Base-by-base conservation (phyloP, 1,140 invertebrate genomes). In the Hydropsyche tenuis region DNA sequence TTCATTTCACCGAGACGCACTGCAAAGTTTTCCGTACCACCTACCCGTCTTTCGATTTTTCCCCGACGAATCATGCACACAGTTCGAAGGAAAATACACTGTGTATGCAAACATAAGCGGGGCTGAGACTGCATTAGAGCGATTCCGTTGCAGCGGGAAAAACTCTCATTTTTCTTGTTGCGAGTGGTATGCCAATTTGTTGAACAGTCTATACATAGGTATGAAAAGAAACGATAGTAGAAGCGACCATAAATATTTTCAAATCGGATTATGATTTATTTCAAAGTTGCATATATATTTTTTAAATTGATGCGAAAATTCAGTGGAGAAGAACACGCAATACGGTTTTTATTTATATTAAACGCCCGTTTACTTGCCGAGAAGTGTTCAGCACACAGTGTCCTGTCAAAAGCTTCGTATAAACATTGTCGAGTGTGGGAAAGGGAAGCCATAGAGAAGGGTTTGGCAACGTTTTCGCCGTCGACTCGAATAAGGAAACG, bases 1-100 rank as follows among this genome's bases (percentile, higher is more conserved):
- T 68, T 43, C 65, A 68, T 68, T 68, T 68, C 27, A 20, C 1
- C 9, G 43, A 51, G 22, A 68, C 65, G 65, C 45, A 68, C 45
- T 48, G 65, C 22, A 68, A 68, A 68, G 65, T 66, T 66, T 66
- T 66, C 63, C 56, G 12, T 20, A 4, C 20, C 20, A 20, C 3
- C 56, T 37, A 4, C 9, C 30, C 30, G 30, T 37, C 9, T 37
- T 37, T 37, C 30, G 30, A 37, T 37, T 37, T 37, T 37, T n/a
- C n/a, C 48, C 20, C 48, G 48, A 53, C 14, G 23, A 60, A 60
- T 60, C 53, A 20, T 23, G n/a, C n/a, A 63, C 30, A 37, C 30
- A 37, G 30, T 37, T 37, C 30, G 30, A 37, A 16, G 48, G 5
- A 53, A 7, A 53, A 53, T 18, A 53, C 48, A 18, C 20, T 18